Conservation (phyloP, 2,888 invertebrate genomes). For the Ptychoptera contaminata region DNA sequence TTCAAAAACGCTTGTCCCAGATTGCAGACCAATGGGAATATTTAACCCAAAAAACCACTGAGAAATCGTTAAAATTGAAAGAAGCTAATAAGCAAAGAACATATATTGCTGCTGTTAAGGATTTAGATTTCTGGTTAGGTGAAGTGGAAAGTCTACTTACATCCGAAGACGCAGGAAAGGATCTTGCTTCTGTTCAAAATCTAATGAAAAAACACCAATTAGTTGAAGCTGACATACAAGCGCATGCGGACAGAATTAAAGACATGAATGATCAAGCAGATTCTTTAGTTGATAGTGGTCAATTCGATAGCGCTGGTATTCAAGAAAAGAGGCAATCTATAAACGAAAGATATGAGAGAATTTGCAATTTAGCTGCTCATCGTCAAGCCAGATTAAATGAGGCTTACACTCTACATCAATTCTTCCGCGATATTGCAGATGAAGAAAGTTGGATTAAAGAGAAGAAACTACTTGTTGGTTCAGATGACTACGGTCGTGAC, state of each 20-base stretch:
- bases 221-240: constrained; percentile 94
- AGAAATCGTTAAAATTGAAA: constrained; percentile 94
- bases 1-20: constrained; percentile 72
- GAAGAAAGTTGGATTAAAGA: constrained; percentile 99
- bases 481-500: constrained; percentile 96
- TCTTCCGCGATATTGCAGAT: constrained; percentile 98
- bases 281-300: constrained; percentile 87
- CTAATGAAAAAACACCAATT: constrained; percentile 97
- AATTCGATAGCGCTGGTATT: constrained; percentile 94
- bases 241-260: constrained; percentile 88
- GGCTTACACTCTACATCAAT: constrained; percentile 95
- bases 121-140: constrained; percentile 99
- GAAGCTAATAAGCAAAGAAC: constrained; percentile 98
- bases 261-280: constrained; percentile 95
- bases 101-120: constrained; percentile 98
- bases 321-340: constrained; percentile 89
- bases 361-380: constrained; percentile 81
- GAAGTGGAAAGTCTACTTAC: constrained; percentile 93
- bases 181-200: constrained; percentile 95
- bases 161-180: constrained; percentile 95
- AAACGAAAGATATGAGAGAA: constrained; percentile 91
- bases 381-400: constrained; percentile 86
- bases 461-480: constrained; percentile 91
- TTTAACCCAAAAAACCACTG: constrained; percentile 92
- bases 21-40: constrained; percentile 98